Conservation (phyloP, 2,113 vertebrate genomes). For the Melanocharis versteri region DNA sequence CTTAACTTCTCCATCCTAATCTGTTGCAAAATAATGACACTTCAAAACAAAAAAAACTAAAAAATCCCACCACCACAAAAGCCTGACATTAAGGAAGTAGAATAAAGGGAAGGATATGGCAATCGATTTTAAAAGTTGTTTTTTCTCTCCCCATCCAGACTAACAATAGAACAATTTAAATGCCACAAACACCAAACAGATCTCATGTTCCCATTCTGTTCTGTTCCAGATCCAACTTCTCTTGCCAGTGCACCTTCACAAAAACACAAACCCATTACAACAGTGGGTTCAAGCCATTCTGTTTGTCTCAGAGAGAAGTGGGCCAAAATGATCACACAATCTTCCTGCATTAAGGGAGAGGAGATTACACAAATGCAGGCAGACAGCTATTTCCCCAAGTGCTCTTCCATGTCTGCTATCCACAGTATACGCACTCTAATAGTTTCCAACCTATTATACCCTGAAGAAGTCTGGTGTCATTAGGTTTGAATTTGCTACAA, state of each 20-base stretch:
- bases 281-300: background rate
- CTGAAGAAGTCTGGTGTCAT: no score
- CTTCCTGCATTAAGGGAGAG: background rate
- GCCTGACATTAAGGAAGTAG: background rate
- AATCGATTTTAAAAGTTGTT: background rate
- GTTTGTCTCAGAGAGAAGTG: accelerated
- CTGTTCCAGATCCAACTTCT: background rate
- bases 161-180: background rate
- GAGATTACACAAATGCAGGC: background rate
- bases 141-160: background rate
- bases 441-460: background rate
- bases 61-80: background rate
- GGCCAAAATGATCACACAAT: background rate
- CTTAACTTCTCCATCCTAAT: background rate
- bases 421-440: accelerated
- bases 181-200: background rate
- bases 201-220: background rate
- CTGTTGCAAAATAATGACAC: background rate
- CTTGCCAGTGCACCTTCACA: background rate
- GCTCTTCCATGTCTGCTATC: background rate
- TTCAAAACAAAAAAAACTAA: background rate
- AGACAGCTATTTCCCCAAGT: background rate
- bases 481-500: background rate
- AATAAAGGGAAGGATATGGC: background rate
- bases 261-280: background rate